Conservation (phyloP, 2,888 invertebrate species). For the Agelastica alni region DNA sequence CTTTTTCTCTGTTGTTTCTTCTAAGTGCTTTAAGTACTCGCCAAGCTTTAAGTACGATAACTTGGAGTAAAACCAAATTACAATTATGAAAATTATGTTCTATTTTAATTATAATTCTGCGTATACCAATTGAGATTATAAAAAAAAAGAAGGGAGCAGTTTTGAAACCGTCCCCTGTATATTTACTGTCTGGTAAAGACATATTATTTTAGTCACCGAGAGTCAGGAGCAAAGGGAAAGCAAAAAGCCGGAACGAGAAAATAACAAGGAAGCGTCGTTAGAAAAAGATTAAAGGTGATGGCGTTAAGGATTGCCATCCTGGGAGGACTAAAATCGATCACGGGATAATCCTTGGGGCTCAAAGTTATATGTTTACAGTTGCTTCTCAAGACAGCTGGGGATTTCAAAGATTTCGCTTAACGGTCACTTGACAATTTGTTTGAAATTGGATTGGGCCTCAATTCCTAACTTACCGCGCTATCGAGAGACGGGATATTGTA, state of each 20-base stretch:
- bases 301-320: constrained; percentile 42
- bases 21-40: too few species aligned
- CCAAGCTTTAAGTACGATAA: too few species aligned
- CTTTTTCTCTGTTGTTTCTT: too few species aligned
- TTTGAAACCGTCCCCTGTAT: too few species aligned
- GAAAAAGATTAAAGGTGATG: constrained; percentile 38
- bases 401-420: constrained; percentile 54
- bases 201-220: neutral
- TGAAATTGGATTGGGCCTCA: constrained; percentile 52
- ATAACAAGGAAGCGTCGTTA: constrained; percentile 25
- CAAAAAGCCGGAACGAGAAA: constrained; percentile 3
- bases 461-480: constrained; percentile 38
- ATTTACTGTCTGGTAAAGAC: too few species aligned
- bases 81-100: too few species aligned
- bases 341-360: constrained; percentile 51
- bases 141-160: too few species aligned
- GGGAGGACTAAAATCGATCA: constrained; percentile 52
- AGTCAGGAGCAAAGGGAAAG: neutral
- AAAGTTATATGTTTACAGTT: constrained; percentile 54
- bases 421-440: constrained; percentile 55
- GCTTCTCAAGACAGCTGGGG: constrained; percentile 51
- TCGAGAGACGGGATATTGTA: constrained; percentile 30
- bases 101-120: too few species aligned
- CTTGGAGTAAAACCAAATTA: too few species aligned
- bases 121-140: too few species aligned